phyloP scores from a whole-genome alignment of 2,797 vertebrate genomes.

The Numenius phaeopus region DNA sequence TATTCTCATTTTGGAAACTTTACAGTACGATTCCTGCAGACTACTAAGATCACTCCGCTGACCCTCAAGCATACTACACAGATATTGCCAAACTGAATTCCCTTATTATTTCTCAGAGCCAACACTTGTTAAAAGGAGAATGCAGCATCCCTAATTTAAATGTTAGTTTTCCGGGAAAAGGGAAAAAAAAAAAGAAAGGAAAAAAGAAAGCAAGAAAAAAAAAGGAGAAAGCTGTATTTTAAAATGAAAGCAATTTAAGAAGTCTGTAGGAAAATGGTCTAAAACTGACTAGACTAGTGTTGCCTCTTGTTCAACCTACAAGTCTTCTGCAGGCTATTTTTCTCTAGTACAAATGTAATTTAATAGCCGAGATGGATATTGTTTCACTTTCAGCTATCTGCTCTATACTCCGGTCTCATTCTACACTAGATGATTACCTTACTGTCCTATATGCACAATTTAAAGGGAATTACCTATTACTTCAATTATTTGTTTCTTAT shows the following conservation, averaged over 20 bases:
- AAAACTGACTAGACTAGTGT: not conserved
- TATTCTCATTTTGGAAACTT: constrained; percentile 29
- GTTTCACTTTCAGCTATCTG: constrained; percentile 55
- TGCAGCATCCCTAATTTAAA: constrained; percentile 4
- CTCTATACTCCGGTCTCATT: constrained; percentile 43
- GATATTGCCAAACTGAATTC: constrained; percentile 24
- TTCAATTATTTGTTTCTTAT: constrained; percentile 90
- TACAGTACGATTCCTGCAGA: not conserved
- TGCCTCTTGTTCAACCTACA: not conserved
- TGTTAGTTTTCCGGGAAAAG: not conserved
- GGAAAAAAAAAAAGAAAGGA: not conserved
- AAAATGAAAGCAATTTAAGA: not conserved
- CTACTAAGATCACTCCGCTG: not conserved
- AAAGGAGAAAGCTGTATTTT: not conserved
- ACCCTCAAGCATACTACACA: not conserved
- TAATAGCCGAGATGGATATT: not conserved
- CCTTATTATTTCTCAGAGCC: constrained; percentile 14
- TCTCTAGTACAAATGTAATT: not conserved
- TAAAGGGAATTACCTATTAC: constrained; percentile 84
- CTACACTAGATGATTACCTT: constrained; percentile 68
- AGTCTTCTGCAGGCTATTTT: constrained; percentile 13
- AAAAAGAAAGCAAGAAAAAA: not conserved
- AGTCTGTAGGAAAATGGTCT: not conserved
- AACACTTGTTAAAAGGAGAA: not conserved
- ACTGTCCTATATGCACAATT: constrained; percentile 70